Percentiles rank a stretch among this genome's conserved stretches.
Conservation (phyloP, 2,113 vertebrate genomes). For the Protobothrops flavoviridis region DNA sequence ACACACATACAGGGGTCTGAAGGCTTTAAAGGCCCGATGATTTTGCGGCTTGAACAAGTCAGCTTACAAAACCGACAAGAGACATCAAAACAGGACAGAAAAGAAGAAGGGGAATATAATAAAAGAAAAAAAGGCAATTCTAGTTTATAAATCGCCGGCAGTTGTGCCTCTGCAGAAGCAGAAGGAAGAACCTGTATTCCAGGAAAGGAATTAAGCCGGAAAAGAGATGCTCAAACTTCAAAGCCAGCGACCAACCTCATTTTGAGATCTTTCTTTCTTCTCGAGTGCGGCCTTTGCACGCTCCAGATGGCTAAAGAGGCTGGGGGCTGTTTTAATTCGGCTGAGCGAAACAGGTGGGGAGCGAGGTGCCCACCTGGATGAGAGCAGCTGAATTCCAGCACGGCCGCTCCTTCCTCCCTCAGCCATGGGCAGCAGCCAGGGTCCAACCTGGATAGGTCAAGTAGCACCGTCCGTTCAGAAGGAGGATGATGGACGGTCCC, state of each 20-base stretch:
- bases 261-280: neutral
- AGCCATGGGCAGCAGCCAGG: fast-evolving
- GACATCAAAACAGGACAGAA: neutral
- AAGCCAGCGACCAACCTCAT: neutral
- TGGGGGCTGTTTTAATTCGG: neutral
- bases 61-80: neutral
- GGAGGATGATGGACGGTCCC: neutral
- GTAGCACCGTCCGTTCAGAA: no score
- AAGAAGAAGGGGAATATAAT: neutral
- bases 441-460: neutral
- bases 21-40: neutral
- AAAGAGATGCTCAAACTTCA: neutral
- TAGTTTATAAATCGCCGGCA: neutral
- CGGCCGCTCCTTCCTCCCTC: neutral
- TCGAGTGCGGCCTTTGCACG: neutral
- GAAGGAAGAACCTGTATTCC: neutral
- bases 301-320: neutral
- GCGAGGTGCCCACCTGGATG: neutral
- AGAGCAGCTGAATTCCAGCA: neutral
- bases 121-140: neutral
- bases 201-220: neutral
- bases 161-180: neutral
- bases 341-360: neutral
- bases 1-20: no score
- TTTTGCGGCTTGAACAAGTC: neutral